These are phyloP conservation scores for Oligia fasciuncula DNA, from an alignment of 2,888 invertebrate genomes.

Conservation along the genomic window DNA sequence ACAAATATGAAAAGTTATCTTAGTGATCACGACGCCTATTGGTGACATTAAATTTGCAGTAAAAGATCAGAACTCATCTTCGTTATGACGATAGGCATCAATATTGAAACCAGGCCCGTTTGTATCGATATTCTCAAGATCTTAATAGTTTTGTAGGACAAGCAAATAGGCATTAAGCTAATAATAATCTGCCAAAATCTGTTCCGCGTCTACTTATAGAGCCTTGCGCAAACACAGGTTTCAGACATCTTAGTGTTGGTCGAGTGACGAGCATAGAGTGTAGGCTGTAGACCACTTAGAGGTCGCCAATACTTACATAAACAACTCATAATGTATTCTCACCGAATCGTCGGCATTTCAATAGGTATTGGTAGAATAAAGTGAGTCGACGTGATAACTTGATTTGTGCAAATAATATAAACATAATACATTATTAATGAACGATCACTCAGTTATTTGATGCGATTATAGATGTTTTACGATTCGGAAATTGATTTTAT, in stretches of 20 bases:
- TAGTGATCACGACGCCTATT: background rate
- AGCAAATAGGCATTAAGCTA: constrained; percentile 24
- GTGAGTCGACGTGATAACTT: constrained; percentile 65
- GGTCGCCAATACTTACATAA: constrained; percentile 37
- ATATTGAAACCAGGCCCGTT: constrained; percentile 40
- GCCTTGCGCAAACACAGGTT: constrained; percentile 24
- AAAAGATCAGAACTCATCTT: constrained; percentile 14
- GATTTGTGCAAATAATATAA: constrained; percentile 67
- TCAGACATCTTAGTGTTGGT: constrained; percentile 8
- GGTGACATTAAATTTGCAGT: background rate
- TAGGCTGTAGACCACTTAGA: constrained; percentile 8
- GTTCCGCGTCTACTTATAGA: constrained; percentile 34
- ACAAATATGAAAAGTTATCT: background rate
- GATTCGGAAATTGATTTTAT: constrained; percentile 40
- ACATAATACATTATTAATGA: constrained; percentile 67
- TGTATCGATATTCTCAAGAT: constrained; percentile 32
- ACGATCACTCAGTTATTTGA: constrained; percentile 44
- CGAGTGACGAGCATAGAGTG: background rate
- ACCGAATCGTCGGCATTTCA: constrained; percentile 59
- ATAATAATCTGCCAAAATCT: constrained; percentile 41
- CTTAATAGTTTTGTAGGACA: constrained; percentile 32
- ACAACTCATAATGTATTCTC: constrained; percentile 52
- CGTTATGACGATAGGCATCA: constrained; percentile 1
- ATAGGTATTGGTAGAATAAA: constrained; percentile 76
- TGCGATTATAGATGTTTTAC: constrained; percentile 37